Evolutionary conservation across 2,113 vertebrate species (phyloP).

Genomic region (Oenanthe melanoleuca): DNA sequence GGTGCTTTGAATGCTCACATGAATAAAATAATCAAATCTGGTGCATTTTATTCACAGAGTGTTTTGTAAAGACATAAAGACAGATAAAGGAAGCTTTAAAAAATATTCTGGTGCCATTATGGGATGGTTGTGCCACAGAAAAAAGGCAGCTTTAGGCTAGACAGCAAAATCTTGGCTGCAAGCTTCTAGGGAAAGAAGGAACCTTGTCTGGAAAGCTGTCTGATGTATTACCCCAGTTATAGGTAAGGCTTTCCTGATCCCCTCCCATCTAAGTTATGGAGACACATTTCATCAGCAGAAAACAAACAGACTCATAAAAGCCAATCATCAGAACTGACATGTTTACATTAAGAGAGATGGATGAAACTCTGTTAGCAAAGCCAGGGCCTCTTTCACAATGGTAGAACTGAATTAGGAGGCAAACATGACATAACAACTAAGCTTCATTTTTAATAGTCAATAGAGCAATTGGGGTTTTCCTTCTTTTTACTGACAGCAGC

Average conservation of each 20-base stretch:
- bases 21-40: constrained; percentile 36
- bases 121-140: not conserved
- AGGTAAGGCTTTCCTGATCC: not conserved
- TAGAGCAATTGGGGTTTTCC: rapidly evolving
- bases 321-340: not conserved
- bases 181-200: not conserved
- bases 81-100: not conserved
- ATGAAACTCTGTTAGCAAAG: not conserved
- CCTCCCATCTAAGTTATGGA: not conserved
- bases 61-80: constrained; percentile 34
- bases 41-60: not conserved
- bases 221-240: not conserved
- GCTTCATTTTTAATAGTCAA: not conserved
- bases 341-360: not conserved
- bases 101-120: not conserved
- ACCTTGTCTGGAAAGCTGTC: not conserved
- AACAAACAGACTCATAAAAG: not conserved
- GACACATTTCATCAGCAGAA: constrained; percentile 13
- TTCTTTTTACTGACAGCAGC: not conserved
- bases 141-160: not conserved
- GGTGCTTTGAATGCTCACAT: constrained; percentile 1
- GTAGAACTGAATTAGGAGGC: not conserved
- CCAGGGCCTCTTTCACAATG: not conserved
- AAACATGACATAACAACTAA: not conserved
- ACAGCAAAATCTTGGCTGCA: not conserved